These are phyloP conservation scores for Aselliscus stoliczkanus DNA, from an alignment of 2,797 vertebrate species.

Conservation along the genomic window DNA sequence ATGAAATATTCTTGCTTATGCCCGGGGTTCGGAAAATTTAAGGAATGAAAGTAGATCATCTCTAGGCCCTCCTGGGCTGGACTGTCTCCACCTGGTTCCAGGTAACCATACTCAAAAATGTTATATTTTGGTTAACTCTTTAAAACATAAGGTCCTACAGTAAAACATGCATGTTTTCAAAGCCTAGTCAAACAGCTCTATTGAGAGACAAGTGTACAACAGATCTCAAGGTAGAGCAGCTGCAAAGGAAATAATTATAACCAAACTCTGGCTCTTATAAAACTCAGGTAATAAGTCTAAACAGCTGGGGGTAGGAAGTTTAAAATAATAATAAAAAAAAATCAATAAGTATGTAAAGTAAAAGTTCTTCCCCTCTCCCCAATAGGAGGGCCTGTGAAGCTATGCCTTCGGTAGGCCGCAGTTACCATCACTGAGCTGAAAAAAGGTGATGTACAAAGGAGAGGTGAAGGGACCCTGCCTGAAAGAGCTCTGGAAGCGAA, in stretches of 20 bases:
- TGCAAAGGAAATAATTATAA: not conserved
- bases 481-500: not conserved
- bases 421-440: not conserved
- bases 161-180: not conserved
- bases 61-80: not conserved
- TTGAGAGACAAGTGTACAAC: not conserved
- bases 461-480: not conserved
- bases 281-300: not conserved
- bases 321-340: not conserved
- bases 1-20: not conserved
- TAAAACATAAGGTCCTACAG: not conserved
- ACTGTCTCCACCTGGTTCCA: not conserved
- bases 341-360: not conserved
- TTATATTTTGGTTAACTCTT: not conserved
- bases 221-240: not conserved
- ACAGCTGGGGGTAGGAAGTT: not conserved
- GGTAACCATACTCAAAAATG: not conserved
- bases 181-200: not conserved
- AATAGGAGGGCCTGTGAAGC: not conserved
- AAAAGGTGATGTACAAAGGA: accelerated
- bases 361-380: not conserved
- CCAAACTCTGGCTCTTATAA: not conserved
- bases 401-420: not conserved
- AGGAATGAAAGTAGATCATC: not conserved
- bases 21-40: not conserved